Evolutionary conservation across 92 coral and sea anemone genomes (phyloP).

Genomic region (Muricea muricata): DNA sequence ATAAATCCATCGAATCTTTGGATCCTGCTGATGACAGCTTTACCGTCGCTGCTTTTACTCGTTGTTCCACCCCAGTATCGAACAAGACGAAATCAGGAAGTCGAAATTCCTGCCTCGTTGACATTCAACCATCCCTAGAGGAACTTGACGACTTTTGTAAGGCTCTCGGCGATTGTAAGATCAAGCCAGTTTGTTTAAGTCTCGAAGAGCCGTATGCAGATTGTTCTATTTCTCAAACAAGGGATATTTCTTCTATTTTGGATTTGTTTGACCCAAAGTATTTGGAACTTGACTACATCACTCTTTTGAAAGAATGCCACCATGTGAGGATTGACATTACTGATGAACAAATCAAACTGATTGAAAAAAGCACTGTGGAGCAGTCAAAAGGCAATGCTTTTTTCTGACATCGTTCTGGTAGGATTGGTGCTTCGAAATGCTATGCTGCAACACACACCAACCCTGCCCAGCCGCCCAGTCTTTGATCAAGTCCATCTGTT

Average conservation of each 20-base stretch:
- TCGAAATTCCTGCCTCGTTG: too few species aligned
- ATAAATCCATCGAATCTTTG: constrained; percentile 24
- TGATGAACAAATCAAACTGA: constrained; percentile 32
- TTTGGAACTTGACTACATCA: too few species aligned
- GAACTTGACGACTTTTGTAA: constrained; percentile 34
- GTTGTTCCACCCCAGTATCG: neutral
- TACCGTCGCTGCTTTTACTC: neutral
- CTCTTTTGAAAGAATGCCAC: too few species aligned
- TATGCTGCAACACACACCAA: too few species aligned
- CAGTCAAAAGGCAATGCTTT: constrained; percentile 48
- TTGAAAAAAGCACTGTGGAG: constrained; percentile 49
- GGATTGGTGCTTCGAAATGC: constrained; percentile 60
- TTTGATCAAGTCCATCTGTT: too few species aligned
- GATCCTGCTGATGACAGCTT: constrained; percentile 21
- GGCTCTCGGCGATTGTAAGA: constrained; percentile 44
- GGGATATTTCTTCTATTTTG: too few species aligned
- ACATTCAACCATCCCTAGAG: constrained; percentile 31
- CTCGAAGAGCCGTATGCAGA: too few species aligned
- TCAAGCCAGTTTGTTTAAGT: neutral
- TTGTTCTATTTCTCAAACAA: too few species aligned
- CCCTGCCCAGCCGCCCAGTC: too few species aligned
- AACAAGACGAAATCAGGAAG: constrained; percentile 22
- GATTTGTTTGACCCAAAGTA: too few species aligned
- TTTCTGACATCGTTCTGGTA: constrained; percentile 63
- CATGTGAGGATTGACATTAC: neutral